Evolutionary conservation across 1,140 invertebrate species (phyloP), one percentile per base, ranked within the genome.

Genomic region (Calycopis cecrops): DNA sequence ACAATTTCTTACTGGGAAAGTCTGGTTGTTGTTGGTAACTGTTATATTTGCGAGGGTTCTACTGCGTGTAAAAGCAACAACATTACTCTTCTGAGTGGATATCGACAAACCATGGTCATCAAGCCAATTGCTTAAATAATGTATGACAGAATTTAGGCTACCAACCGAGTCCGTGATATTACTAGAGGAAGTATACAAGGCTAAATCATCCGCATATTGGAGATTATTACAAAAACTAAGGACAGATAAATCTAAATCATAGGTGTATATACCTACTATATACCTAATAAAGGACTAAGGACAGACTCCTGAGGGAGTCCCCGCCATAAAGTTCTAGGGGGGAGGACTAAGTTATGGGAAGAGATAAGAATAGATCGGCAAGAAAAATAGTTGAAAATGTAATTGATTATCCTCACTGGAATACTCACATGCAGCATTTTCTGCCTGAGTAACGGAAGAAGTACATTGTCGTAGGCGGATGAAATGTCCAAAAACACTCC

Each of bases 401-500:
- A 44, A 18, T 44, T 44, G 1, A 16, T 9, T 16, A 44, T 44
- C 40, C 14, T 44, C 40, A 44, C 40, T 14, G 40, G 6, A 16
- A 44, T 16, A 44, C 38, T 57, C 34, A 65, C 33, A n/a, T 44
- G n/a, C n/a, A 35, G 28, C 53, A 58, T 28, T 51, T 67, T 67
- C 8, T 40, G 11, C 35, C 48, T 56, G 14, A 67, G 48, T 28
- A 63, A 10, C 4, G 49, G 34, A 33, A 69, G 1, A n/a, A n/a
- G n/a, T n/a, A n/a, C n/a, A n/a, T n/a, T n/a, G n/a, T n/a, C n/a
- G n/a, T n/a, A n/a, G n/a, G n/a, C n/a, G n/a, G 62, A 34, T 4
- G 47, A 37, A 9, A 67, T 51, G 40, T 64, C 65, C 9, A 63
- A 48, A 28, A 71, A 71, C 1, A 38, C 56, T 1, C 48, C 60